Base-by-base conservation (phyloP, 1,140 invertebrate genomes). In the Caenorhabditis brenneri region DNA sequence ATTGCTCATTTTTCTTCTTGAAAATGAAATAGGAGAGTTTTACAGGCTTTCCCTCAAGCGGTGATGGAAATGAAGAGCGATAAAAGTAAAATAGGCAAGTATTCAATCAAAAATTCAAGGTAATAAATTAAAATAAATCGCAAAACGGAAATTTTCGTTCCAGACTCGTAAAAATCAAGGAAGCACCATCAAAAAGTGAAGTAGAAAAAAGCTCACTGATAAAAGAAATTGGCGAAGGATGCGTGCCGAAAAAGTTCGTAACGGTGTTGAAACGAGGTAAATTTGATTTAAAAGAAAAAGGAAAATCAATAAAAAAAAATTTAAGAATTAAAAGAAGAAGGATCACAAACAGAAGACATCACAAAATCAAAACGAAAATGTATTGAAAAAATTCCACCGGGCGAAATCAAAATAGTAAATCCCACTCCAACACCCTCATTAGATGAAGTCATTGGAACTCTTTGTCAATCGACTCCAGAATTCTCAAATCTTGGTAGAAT, bases 331-430 rank as follows among this genome's bases (percentile, higher is more conserved):
- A 74, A 74, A 74, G 65, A 74, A 74, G 65, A 74, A 46, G 65
- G 65, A 31, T 42, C 65, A 22, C 65, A 74, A 74, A 74, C 65
- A 24, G 65, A 74, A 74, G 65, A 74, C 33, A 46, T 74, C 2
- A 22, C 36, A 12, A 42, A 74, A 74, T 74, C 65, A 24, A 74
- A 74, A 46, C 33, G 65, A 42, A 74, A 74, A 74, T 74, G 65
- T 15, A 10, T 46, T 10, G 36, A 46, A 24, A 74, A 42, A 24
- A 16, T 24, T 10, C 2, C 27, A 0, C 65, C 65, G 0, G 16
- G 36, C 2, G 33, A 22, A 24, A 74, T 74, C 5, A 3, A 12
- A 42, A 36, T 74, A 2, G 22, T n/a, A 1, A 29, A 22, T 10
- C 65, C 65, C 2, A n/a, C 12, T 3, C 33, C 65, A 39, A 46